Evolutionary conservation across 2,888 invertebrate genomes (phyloP).

Genomic region (Heteromurus nitidus): DNA sequence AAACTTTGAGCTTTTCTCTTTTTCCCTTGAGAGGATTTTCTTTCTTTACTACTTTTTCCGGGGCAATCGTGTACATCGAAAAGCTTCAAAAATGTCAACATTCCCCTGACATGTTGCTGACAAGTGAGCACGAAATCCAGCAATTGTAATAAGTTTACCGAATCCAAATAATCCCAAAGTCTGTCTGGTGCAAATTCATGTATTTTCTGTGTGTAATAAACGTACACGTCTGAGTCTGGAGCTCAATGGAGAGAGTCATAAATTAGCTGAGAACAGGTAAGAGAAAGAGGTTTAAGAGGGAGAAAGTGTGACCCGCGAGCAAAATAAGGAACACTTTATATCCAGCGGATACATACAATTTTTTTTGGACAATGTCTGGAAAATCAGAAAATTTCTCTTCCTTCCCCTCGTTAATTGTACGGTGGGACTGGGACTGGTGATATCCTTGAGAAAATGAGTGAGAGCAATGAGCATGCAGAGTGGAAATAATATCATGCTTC

Average conservation of each 20-base stretch:
- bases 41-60: constrained; percentile 10
- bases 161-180: too few species aligned
- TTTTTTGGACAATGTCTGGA: not conserved
- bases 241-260: constrained; percentile 25
- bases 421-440: too few species aligned
- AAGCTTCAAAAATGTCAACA: constrained; percentile 60
- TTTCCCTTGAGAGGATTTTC: not conserved
- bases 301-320: constrained; percentile 6
- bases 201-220: not conserved
- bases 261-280: too few species aligned
- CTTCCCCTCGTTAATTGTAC: too few species aligned
- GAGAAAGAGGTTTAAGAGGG: too few species aligned
- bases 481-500: constrained; percentile 1
- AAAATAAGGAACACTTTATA: too few species aligned
- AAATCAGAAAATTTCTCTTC: not conserved
- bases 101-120: constrained; percentile 57
- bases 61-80: constrained; percentile 41
- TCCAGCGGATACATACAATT: not conserved
- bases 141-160: constrained; percentile 52
- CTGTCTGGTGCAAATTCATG: too few species aligned
- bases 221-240: not conserved
- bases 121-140: constrained; percentile 57
- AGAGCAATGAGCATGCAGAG: too few species aligned
- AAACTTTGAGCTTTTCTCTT: not conserved
- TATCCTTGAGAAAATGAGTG: too few species aligned